A percentile compares a stretch with the other conserved stretches of the same genome.
Conservation (phyloP, 2,113 vertebrate species). For the Myiozetetes cayanensis region DNA sequence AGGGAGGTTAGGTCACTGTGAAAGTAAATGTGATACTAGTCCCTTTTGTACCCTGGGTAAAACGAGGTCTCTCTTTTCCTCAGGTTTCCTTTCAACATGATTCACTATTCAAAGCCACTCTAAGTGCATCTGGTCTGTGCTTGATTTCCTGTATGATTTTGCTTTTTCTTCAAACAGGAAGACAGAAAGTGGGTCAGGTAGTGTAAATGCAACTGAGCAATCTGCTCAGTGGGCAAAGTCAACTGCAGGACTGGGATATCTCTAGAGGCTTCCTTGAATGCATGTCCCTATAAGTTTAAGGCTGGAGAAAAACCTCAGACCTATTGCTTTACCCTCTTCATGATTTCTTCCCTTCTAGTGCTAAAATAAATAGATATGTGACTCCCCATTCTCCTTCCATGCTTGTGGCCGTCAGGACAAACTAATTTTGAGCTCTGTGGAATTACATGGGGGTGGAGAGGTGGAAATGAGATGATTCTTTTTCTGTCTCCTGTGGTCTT, state of each 20-base stretch:
- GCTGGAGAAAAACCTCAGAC: neutral
- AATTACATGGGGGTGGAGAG: neutral
- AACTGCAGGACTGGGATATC: neutral
- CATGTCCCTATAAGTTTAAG: neutral
- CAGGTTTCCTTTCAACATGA: neutral
- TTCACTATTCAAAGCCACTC: neutral
- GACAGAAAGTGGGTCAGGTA: constrained; percentile 16
- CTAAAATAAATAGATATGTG: neutral
- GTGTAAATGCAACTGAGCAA: constrained; percentile 5
- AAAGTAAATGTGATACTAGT: neutral
- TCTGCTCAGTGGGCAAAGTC: neutral
- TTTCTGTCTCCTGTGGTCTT: neutral
- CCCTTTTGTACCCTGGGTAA: neutral
- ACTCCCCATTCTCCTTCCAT: neutral
- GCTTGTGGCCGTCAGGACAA: neutral
- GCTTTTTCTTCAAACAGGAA: neutral
- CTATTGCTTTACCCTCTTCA: neutral
- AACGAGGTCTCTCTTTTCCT: neutral
- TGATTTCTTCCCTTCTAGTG: neutral
- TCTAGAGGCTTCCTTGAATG: neutral
- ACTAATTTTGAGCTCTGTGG: neutral
- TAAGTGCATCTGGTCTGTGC: neutral
- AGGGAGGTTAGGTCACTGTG: neutral
- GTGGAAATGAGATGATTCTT: neutral
- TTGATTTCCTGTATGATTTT: neutral